Base-by-base conservation (phyloP, 2,888 invertebrate genomes). In the Agrochola litura region DNA sequence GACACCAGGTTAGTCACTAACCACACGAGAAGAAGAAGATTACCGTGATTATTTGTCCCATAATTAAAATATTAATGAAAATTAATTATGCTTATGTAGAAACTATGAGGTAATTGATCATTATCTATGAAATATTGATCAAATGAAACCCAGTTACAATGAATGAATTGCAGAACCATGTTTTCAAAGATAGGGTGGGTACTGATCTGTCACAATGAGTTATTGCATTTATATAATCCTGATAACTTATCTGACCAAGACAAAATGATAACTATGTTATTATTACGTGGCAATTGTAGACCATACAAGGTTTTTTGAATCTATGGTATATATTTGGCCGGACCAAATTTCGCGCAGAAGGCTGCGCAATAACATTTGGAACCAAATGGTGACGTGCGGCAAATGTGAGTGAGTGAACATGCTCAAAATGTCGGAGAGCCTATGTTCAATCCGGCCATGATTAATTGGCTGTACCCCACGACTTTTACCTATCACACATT, bases 241-340 rank as follows among this genome's bases (percentile, higher is more conserved):
- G 76, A 76, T 80, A 81, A 3, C 63, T 52, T 81, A 83, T 84
- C 81, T 43, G 10, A 49, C n/a, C 41, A 41, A 52, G 67, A 54
- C 14, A 22, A 46, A 30, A 73, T 37, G 22, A 77, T 81, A 46
- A n/a, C 22, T 54, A 12, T 61, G 19, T 56, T 82, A 71, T 77
- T 56, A 19, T 52, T 49, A 43, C n/a, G 16, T 52, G 12, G 37
- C 14, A 77, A 70, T 30, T 46, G 30, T 25, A 56, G 16, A 25
- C 6, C n/a, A 19, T 6, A n/a, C 22, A 52, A 16, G 12, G 30
- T 0, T 54, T 61, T 70, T 0, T 52, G 19, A 54, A 37, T 37
- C 6, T 30, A 10, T 58, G 10, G 1, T 19, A 25, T 19, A 25
- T 52, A 14, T 37, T 25, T 54, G 54, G 54, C 54, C 9, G 22